Conservation (phyloP, 30 jellyfish, hydroid and myxozoan species). For the Aurelia sp. region DNA sequence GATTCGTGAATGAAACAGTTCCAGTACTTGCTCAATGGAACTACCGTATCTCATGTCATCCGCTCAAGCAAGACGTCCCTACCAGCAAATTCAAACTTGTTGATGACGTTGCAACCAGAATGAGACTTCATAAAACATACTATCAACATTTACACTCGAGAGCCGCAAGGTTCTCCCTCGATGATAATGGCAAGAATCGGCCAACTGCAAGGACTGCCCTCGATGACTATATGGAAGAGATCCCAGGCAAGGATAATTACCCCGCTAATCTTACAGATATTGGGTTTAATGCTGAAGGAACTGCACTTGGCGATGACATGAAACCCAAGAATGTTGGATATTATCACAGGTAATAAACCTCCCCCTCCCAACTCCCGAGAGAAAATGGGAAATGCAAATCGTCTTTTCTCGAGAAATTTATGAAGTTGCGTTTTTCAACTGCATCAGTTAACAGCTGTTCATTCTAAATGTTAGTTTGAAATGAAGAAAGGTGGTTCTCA, state of each 20-base stretch:
- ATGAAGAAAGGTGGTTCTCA: too few relatives aligned
- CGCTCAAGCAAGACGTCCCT: conserved; percentile 79
- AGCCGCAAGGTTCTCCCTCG: conserved; percentile 85
- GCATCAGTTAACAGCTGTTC: too few relatives aligned
- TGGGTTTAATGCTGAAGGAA: conserved; percentile 78
- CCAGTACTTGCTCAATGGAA: conserved; percentile 97
- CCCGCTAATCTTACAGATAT: conserved; percentile 63
- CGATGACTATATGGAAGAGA: conserved; percentile 89
- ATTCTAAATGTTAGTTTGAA: too few relatives aligned
- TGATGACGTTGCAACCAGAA: conserved; percentile 87
- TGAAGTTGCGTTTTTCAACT: too few relatives aligned
- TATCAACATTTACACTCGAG: conserved; percentile 64
- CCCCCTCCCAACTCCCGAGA: too few relatives aligned
- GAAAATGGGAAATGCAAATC: too few relatives aligned
- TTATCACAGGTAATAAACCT: conserved; percentile 65
- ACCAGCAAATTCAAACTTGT: conserved; percentile 57
- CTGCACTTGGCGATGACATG: conserved; percentile 45
- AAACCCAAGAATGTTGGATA: conserved; percentile 62
- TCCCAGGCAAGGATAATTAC: conserved; percentile 96
- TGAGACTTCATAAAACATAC: conserved; percentile 50
- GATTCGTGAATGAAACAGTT: conserved; percentile 58
- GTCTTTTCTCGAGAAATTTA: too few relatives aligned
- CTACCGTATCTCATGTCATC: conserved; percentile 87
- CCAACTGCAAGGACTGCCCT: conserved; percentile 53
- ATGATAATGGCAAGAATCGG: conserved; percentile 43